A percentile compares a stretch with the other conserved stretches of the same genome.
Evolutionary conservation across 2,113 vertebrate species (phyloP).

Genomic region (Mustela nigripes): DNA sequence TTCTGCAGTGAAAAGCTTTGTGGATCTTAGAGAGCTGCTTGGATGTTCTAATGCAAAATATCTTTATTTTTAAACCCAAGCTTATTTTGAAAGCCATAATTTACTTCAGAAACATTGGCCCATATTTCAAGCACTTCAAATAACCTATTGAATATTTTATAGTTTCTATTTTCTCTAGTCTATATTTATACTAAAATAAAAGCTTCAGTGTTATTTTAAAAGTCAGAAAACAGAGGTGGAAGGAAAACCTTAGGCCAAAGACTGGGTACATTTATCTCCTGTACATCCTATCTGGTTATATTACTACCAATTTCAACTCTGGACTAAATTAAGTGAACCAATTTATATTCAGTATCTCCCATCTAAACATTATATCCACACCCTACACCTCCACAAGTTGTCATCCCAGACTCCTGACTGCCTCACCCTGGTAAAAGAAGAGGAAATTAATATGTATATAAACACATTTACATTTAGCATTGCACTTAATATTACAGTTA

Average conservation of each 20-base stretch:
- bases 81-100: constrained; percentile 68
- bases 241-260: not conserved
- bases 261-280: not conserved
- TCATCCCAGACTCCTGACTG: not conserved
- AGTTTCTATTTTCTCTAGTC: constrained; percentile 57
- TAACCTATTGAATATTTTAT: constrained; percentile 72
- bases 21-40: constrained; percentile 34
- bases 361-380: not conserved
- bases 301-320: constrained; percentile 8
- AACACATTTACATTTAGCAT: not conserved
- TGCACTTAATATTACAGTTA: not conserved
- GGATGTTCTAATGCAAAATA: constrained; percentile 58
- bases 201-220: constrained; percentile 68
- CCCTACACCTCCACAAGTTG: not conserved
- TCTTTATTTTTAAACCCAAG: constrained; percentile 63
- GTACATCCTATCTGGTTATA: not conserved
- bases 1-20: constrained; percentile 50
- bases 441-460: not conserved
- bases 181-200: constrained; percentile 73
- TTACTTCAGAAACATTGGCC: constrained; percentile 62
- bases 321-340: constrained; percentile 22
- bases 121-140: constrained; percentile 67
- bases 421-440: not conserved
- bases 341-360: constrained; percentile 11
- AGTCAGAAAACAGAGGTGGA: constrained; percentile 46